Evolutionary conservation across 2,888 invertebrate species (phyloP).

Genomic region (Atrina japonica): DNA sequence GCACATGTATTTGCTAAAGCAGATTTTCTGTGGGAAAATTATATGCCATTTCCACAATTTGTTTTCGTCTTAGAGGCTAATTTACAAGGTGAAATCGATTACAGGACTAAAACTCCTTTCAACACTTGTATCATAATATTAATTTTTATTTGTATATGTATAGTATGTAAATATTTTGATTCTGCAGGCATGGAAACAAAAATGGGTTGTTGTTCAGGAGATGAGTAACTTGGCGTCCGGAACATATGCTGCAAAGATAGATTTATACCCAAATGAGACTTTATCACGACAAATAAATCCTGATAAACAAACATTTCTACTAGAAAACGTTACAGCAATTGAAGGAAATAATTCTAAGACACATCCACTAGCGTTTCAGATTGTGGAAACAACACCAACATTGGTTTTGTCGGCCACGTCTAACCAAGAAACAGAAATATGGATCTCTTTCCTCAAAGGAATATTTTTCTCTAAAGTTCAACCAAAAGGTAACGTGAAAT

Average conservation of each 20-base stretch:
- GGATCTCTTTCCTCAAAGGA: slow-evolving; percentile 63
- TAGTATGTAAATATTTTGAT: not conserved
- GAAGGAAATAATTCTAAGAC: slow-evolving; percentile 65
- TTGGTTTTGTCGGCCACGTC: slow-evolving; percentile 63
- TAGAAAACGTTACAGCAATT: slow-evolving; percentile 66
- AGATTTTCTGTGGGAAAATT: too few species aligned
- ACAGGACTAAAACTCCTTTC: too few species aligned
- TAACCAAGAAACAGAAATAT: slow-evolving; percentile 62
- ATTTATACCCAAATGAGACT: slow-evolving; percentile 63
- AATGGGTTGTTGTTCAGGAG: slow-evolving; percentile 69
- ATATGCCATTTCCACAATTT: too few species aligned
- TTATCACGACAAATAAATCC: slow-evolving; percentile 40
- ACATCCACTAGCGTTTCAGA: slow-evolving; percentile 67
- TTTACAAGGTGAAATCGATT: too few species aligned
- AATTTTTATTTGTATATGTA: not conserved
- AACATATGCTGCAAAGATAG: slow-evolving; percentile 63
- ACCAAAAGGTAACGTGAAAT: too few species aligned
- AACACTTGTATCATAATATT: too few species aligned
- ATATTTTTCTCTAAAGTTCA: slow-evolving; percentile 63
- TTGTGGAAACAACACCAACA: slow-evolving; percentile 62
- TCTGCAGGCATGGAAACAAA: slow-evolving; percentile 69
- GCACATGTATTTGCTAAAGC: too few species aligned
- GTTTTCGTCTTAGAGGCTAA: too few species aligned
- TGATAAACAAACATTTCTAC: slow-evolving; percentile 65
- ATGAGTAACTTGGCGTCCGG: slow-evolving; percentile 66